A percentile compares a stretch with the other conserved stretches of the same genome.
These are phyloP conservation scores for Ophion costatus DNA, from an alignment of 2,888 invertebrate genomes.

Conservation along the genomic window DNA sequence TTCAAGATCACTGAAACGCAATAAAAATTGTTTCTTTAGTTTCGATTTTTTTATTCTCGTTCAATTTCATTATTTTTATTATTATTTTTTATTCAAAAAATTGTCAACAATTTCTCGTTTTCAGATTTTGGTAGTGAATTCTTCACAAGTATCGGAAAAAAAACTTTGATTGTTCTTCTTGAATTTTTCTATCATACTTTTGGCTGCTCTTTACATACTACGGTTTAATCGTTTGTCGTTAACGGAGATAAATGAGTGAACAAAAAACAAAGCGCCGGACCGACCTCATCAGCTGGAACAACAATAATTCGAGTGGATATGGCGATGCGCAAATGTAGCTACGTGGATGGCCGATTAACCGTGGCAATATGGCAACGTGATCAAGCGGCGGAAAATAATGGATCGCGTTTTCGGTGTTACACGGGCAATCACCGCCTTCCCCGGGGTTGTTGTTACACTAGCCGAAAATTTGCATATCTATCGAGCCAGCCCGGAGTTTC, in stretches of 20 bases:
- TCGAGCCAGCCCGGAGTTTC: slow-evolving; percentile 29
- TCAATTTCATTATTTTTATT: no score
- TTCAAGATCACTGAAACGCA: no score
- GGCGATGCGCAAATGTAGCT: slow-evolving; percentile 17
- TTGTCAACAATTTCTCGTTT: no score
- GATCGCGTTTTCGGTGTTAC: slow-evolving; percentile 41
- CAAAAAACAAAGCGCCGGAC: neutral
- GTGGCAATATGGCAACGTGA: slow-evolving; percentile 41
- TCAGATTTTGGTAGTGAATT: no score
- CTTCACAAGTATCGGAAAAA: no score
- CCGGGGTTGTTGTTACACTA: slow-evolving; percentile 41
- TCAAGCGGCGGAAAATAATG: slow-evolving; percentile 49
- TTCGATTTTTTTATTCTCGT: no score
- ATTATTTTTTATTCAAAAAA: no score
- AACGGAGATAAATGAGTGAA: no score
- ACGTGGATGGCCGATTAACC: slow-evolving; percentile 38
- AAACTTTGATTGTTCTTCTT: no score
- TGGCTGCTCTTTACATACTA: neutral
- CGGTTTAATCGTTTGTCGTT: no score
- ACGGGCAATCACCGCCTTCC: slow-evolving; percentile 37
- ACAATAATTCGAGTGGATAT: slow-evolving; percentile 10
- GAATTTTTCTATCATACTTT: neutral
- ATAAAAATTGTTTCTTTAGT: no score
- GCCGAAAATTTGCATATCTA: slow-evolving; percentile 59
- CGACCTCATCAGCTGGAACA: neutral